phyloP scores from a whole-genome alignment of 64 coral and sea anemone species.

The Dendrophyllia cribrosa region DNA sequence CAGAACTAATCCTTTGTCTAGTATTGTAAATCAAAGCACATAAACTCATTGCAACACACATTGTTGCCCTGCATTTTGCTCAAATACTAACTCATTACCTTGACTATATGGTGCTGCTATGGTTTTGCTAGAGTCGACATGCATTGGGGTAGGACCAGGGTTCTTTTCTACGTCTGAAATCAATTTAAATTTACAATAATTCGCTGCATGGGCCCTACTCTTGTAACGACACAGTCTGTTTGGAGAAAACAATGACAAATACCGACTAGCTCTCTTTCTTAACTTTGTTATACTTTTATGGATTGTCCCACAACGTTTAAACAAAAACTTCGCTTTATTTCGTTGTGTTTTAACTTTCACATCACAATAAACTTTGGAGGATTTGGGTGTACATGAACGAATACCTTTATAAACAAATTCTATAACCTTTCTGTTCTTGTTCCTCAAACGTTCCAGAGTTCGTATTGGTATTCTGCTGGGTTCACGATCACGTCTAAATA shows the following conservation, averaged over 20 bases:
- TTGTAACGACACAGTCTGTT: not conserved
- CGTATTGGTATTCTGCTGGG: too few species aligned
- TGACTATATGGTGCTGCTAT: conserved; percentile 62
- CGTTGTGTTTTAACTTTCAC: not conserved
- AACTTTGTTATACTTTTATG: conserved; percentile 6
- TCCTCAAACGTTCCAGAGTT: not conserved
- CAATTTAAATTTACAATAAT: too few species aligned
- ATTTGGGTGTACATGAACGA: conserved; percentile 12
- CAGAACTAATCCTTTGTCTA: not conserved
- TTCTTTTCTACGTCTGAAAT: too few species aligned
- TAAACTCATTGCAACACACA: conserved; percentile 67
- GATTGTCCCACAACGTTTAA: conserved; percentile 5
- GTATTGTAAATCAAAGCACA: conserved; percentile 58
- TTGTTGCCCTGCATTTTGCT: conserved; percentile 63
- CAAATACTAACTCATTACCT: conserved; percentile 33
- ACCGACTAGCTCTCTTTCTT: not conserved
- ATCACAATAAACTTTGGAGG: conserved; percentile 7
- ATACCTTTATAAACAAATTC: conserved; percentile 13
- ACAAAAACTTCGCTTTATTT: too few species aligned
- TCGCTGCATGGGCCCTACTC: too few species aligned
- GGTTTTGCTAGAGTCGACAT: conserved; percentile 46
- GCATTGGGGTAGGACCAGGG: too few species aligned
- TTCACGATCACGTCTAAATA: too few species aligned
- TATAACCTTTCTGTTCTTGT: not conserved
- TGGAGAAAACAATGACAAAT: conserved; percentile 16